Percentiles rank a stretch among this genome's conserved stretches.
These are phyloP conservation scores for Gymnoscelis rufifasciata DNA, from an alignment of 2,888 invertebrate genomes.

Conservation along the genomic window DNA sequence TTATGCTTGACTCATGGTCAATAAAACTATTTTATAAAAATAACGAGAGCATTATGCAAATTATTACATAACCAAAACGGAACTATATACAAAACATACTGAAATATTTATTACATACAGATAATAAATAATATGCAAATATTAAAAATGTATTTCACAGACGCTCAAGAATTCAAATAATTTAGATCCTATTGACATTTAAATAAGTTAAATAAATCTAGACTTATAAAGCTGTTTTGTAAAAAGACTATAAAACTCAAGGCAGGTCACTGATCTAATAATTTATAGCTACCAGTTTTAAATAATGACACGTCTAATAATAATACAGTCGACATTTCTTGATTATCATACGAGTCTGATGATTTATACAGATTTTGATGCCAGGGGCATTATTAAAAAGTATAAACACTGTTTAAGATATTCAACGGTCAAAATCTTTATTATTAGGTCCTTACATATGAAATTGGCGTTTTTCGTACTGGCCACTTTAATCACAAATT, in stretches of 20 bases:
- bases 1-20: too few relatives aligned
- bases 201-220: not conserved
- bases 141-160: not conserved
- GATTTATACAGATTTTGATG: too few relatives aligned
- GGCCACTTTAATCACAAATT: too few relatives aligned
- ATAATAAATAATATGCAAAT: not conserved
- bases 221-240: slow-evolving; percentile 5
- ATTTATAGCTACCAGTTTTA: not conserved
- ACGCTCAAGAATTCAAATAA: slow-evolving; percentile 5
- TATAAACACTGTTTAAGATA: too few relatives aligned
- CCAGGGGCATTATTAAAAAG: too few relatives aligned
- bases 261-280: slow-evolving; percentile 9
- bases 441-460: too few relatives aligned
- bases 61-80: not conserved
- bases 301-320: not conserved
- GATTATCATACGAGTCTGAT: too few relatives aligned
- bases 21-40: too few relatives aligned
- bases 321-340: too few relatives aligned
- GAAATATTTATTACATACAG: not conserved
- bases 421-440: too few relatives aligned
- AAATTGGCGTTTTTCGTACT: too few relatives aligned
- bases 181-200: slow-evolving; percentile 20
- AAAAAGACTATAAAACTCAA: slow-evolving; percentile 4
- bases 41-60: not conserved
- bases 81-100: not conserved